Evolutionary conservation across 64 coral and sea anemone genomes (phyloP).

Genomic region (Montipora sp.): DNA sequence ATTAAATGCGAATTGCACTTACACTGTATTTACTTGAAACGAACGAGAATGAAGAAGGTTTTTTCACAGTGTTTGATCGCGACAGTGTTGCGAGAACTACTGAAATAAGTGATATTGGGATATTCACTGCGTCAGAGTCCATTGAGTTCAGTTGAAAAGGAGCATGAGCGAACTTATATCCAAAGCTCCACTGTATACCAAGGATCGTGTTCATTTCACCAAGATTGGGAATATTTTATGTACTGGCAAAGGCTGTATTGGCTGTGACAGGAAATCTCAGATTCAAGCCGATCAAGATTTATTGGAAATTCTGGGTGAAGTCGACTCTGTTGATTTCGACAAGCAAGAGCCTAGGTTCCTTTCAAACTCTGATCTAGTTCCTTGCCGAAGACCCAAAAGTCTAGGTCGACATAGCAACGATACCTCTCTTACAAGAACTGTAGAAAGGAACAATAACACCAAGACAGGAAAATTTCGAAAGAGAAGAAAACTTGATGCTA

Average conservation of each 20-base stretch:
- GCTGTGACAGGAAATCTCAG: slow-evolving; percentile 61
- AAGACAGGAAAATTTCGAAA: slow-evolving; percentile 11
- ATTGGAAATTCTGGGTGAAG: slow-evolving; percentile 64
- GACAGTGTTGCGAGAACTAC: not conserved
- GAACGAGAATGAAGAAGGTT: not conserved
- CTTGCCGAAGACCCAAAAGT: slow-evolving; percentile 2
- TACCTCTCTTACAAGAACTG: not conserved
- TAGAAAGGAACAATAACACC: slow-evolving; percentile 22
- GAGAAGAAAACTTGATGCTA: not conserved
- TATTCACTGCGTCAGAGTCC: too few relatives aligned
- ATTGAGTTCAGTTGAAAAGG: not conserved
- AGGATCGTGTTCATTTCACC: slow-evolving; percentile 64
- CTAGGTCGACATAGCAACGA: slow-evolving; percentile 68
- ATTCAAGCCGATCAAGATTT: slow-evolving; percentile 51
- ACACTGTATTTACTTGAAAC: too few relatives aligned
- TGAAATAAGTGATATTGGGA: too few relatives aligned
- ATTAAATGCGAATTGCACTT: not conserved
- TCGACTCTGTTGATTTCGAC: slow-evolving; percentile 75
- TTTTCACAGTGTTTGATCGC: not conserved
- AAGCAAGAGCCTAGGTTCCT: not conserved
- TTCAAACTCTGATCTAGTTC: slow-evolving; percentile 19
- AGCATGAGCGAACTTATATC: slow-evolving; percentile 31
- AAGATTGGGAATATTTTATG: slow-evolving; percentile 81
- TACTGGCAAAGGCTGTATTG: slow-evolving; percentile 86
- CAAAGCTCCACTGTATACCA: slow-evolving; percentile 69